A percentile compares a stretch with the other conserved stretches of the same genome.
Conservation (phyloP, 2,113 vertebrate species). For the Theristicus caerulescens region DNA sequence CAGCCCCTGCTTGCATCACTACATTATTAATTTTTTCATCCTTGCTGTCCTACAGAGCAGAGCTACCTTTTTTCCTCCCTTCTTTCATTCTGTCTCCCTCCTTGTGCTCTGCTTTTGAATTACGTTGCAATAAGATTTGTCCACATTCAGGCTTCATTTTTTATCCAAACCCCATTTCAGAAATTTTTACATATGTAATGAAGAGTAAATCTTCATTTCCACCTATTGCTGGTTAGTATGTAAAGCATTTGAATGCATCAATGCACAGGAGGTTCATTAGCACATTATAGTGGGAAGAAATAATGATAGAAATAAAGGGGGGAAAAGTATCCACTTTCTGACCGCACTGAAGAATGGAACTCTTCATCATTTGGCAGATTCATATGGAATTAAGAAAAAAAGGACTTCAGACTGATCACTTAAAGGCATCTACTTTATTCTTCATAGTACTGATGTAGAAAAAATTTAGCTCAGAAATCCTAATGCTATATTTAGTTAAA, state of each 20-base stretch:
- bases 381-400: background rate
- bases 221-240: background rate
- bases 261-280: background rate
- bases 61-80: background rate
- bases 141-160: background rate
- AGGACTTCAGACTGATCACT: background rate
- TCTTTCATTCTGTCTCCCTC: background rate
- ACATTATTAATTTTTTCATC: background rate
- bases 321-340: background rate
- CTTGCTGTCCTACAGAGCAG: background rate
- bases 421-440: background rate
- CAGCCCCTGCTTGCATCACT: background rate
- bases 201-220: background rate
- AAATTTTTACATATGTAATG: background rate
- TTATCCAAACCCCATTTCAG: background rate
- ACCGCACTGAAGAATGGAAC: background rate
- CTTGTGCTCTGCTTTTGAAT: background rate
- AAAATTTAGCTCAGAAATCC: background rate
- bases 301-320: background rate
- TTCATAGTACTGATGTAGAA: background rate
- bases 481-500: background rate
- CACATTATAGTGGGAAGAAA: background rate
- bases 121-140: background rate
- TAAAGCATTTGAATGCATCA: background rate
- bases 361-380: background rate